These are phyloP conservation scores for Nothoprocta perdicaria DNA, from an alignment of 2,113 vertebrate species.

Conservation along the genomic window DNA sequence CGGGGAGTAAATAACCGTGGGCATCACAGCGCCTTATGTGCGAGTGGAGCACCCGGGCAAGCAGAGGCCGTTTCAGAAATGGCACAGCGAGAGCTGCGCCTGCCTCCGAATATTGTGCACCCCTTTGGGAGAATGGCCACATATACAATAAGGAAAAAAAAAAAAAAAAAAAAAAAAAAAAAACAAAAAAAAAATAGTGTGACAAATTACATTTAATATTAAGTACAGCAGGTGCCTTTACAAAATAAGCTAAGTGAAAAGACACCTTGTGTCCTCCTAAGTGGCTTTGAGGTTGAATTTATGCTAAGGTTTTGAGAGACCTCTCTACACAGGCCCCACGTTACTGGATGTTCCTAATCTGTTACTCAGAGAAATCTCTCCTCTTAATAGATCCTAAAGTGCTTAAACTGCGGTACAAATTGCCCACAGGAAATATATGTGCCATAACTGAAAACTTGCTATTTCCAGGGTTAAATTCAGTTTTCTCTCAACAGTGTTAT, in stretches of 20 bases:
- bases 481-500: neutral
- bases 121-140: neutral
- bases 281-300: neutral
- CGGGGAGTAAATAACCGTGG: fast-evolving
- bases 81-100: fast-evolving
- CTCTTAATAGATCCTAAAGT: neutral
- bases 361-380: neutral
- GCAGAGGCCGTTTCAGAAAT: neutral
- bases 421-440: neutral
- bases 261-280: neutral
- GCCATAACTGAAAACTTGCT: neutral
- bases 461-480: neutral
- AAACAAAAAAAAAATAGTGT: neutral
- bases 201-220: neutral
- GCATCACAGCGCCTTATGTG: fast-evolving
- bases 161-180: neutral
- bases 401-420: neutral
- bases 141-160: neutral
- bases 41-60: neutral
- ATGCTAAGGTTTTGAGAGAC: neutral
- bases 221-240: neutral
- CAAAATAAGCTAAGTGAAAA: neutral
- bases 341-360: neutral
- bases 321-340: neutral
- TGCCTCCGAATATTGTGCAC: neutral